Percentiles rank a stretch among this genome's conserved stretches.
These are phyloP conservation scores for Nomia melanderi DNA, from an alignment of 1,140 invertebrate genomes.

Conservation along the genomic window DNA sequence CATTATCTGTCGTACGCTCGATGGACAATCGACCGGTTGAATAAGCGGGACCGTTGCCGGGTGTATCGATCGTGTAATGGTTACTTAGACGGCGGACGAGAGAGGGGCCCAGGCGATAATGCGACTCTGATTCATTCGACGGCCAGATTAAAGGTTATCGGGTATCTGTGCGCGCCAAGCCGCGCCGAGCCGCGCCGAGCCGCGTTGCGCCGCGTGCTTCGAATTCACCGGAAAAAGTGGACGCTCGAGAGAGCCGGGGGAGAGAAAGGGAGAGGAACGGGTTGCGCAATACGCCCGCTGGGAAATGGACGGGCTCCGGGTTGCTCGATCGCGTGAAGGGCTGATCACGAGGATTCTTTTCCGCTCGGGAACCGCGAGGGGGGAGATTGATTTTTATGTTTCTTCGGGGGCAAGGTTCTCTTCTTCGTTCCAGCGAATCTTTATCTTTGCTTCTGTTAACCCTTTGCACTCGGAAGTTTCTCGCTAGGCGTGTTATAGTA, in stretches of 20 bases:
- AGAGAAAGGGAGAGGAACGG: too few relatives aligned
- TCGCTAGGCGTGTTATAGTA: too few relatives aligned
- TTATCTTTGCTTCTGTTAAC: too few relatives aligned
- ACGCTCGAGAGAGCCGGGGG: background rate
- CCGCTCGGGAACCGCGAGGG: too few relatives aligned
- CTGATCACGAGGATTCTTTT: background rate
- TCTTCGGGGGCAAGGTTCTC: too few relatives aligned
- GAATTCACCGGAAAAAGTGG: background rate
- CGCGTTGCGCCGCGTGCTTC: background rate
- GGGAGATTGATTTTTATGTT: too few relatives aligned
- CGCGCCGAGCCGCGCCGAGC: too few relatives aligned
- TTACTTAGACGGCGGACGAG: conserved; percentile 15
- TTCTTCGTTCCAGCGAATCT: too few relatives aligned
- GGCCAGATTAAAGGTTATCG: conserved; percentile 39
- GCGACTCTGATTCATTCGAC: conserved; percentile 51
- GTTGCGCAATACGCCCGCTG: conserved; percentile 3
- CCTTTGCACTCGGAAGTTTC: too few relatives aligned
- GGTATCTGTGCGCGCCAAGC: background rate
- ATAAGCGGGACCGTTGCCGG: conserved; percentile 19
- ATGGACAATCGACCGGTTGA: conserved; percentile 51
- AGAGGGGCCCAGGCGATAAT: conserved; percentile 25
- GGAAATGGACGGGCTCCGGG: background rate
- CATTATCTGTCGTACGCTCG: conserved; percentile 52
- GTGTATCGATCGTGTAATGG: conserved; percentile 52
- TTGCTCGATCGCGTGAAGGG: too few relatives aligned